These are phyloP conservation scores for Nezara viridula DNA, from an alignment of 2,888 invertebrate genomes.

Conservation along the genomic window DNA sequence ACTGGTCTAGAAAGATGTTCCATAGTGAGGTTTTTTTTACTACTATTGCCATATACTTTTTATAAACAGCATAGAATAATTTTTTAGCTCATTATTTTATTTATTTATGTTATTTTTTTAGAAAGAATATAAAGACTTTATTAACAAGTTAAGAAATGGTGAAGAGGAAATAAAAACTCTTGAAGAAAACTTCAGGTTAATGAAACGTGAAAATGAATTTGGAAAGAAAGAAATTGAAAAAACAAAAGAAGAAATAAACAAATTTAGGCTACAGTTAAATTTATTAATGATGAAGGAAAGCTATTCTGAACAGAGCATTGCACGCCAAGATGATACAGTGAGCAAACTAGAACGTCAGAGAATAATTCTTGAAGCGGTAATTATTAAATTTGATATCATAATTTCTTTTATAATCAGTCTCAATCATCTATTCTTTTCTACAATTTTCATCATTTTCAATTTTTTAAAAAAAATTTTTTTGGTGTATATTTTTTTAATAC, in stretches of 20 bases:
- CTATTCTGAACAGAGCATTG: conserved; percentile 77
- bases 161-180: conserved; percentile 69
- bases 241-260: conserved; percentile 59
- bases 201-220: conserved; percentile 59
- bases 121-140: conserved; percentile 73
- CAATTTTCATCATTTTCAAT: too few species aligned
- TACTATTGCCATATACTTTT: too few species aligned
- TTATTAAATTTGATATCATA: conserved; percentile 64
- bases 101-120: conserved; percentile 60
- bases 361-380: conserved; percentile 79
- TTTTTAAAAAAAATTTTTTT: too few species aligned
- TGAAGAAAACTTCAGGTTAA: conserved; percentile 59
- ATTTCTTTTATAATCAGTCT: background rate
- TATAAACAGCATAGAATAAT: too few species aligned
- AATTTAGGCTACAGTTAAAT: conserved; percentile 60
- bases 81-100: too few species aligned
- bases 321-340: conserved; percentile 76
- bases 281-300: conserved; percentile 76
- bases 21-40: too few species aligned
- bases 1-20: too few species aligned
- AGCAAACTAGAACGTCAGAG: conserved; percentile 79
- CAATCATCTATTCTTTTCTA: background rate
- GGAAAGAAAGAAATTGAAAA: conserved; percentile 59
- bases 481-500: background rate
- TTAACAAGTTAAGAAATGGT: conserved; percentile 71